phyloP scores from a whole-genome alignment of 1,140 invertebrate species.

The Calosoma granatense region DNA sequence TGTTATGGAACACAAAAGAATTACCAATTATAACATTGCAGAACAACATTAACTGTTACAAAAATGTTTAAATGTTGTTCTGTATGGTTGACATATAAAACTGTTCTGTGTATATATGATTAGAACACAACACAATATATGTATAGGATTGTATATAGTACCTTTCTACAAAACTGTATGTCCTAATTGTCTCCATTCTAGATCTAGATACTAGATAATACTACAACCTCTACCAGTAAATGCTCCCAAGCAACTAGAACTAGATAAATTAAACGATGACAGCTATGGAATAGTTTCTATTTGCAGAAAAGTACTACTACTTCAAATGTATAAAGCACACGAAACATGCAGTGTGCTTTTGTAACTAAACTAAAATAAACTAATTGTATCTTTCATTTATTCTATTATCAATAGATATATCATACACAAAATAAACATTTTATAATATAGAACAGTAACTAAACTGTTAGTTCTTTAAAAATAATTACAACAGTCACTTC shows the following conservation, averaged over 20 bases:
- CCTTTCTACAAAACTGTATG: constrained; percentile 14
- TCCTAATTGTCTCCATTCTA: not conserved
- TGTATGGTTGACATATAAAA: not conserved
- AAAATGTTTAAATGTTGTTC: not conserved
- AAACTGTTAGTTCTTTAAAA: too few species aligned
- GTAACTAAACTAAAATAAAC: constrained; percentile 12
- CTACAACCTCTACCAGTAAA: not conserved
- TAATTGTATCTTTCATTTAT: constrained; percentile 15
- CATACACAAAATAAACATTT: too few species aligned
- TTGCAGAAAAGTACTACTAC: constrained; percentile 3
- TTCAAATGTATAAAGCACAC: not conserved
- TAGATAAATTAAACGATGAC: not conserved
- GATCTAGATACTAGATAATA: not conserved
- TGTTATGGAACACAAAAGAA: too few species aligned
- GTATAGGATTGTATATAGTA: constrained; percentile 14
- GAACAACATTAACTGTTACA: not conserved
- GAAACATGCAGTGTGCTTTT: not conserved
- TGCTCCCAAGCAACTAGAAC: not conserved
- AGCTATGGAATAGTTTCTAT: too few species aligned
- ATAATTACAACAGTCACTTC: too few species aligned
- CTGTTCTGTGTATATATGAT: not conserved
- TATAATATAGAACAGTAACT: too few species aligned
- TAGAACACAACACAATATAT: constrained; percentile 12
- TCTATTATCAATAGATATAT: too few species aligned
- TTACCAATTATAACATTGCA: too few species aligned